These are phyloP conservation scores for Pantelozetes paolii DNA, from an alignment of 2,888 invertebrate genomes.

Conservation along the genomic window DNA sequence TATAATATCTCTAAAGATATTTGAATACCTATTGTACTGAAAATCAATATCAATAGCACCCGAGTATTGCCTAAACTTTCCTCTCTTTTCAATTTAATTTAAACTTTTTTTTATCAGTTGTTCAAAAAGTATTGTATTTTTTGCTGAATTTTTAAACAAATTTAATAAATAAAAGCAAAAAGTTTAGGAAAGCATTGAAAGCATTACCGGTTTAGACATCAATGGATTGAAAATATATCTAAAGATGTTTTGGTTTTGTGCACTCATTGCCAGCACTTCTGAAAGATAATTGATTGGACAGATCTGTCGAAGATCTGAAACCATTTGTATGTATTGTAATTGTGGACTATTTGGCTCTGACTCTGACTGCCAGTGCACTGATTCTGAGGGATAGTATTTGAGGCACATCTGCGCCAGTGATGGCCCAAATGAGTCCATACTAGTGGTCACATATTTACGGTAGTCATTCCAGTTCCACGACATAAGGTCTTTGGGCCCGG, in stretches of 20 bases:
- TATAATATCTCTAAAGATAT: too few species aligned
- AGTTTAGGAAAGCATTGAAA: background rate
- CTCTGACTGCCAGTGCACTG: background rate
- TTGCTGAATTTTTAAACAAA: too few species aligned
- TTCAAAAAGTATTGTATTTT: too few species aligned
- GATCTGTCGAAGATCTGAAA: slow-evolving; percentile 50
- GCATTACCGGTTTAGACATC: slow-evolving; percentile 49
- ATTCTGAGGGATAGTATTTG: slow-evolving; percentile 43
- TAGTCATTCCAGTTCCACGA: slow-evolving; percentile 50
- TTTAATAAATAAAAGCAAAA: background rate
- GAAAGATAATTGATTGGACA: slow-evolving; percentile 50
- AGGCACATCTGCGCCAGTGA: slow-evolving; percentile 45
- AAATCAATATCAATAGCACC: too few species aligned
- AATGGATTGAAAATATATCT: slow-evolving; percentile 49
- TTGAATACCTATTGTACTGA: too few species aligned
- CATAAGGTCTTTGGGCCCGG: slow-evolving; percentile 47
- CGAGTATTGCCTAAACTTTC: too few species aligned
- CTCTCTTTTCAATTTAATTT: too few species aligned
- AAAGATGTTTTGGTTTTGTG: slow-evolving; percentile 47
- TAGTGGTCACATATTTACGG: slow-evolving; percentile 48
- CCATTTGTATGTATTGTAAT: slow-evolving; percentile 50
- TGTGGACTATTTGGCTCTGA: slow-evolving; percentile 47
- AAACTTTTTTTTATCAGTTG: too few species aligned
- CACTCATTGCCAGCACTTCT: slow-evolving; percentile 45
- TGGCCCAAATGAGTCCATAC: slow-evolving; percentile 49